phyloP scores from a whole-genome alignment of 2,113 vertebrate genomes.

The Coregonus clupeaformis region DNA sequence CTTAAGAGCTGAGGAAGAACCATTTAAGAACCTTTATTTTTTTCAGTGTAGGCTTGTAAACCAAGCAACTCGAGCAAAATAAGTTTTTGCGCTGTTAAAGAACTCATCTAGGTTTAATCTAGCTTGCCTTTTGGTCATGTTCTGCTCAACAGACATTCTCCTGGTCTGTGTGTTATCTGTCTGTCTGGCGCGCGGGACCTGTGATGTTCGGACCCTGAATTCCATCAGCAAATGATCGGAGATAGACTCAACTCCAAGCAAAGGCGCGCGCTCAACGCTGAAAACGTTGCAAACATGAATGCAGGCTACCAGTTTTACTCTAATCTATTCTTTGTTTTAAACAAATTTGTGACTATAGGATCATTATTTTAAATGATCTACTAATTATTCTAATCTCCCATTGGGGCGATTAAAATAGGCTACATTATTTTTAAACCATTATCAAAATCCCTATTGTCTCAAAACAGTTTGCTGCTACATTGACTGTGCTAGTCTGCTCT shows the following conservation, averaged over 20 bases:
- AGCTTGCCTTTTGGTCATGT: constrained; percentile 23
- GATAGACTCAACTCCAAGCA: neutral
- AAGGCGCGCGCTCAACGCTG: too few species aligned
- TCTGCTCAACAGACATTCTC: constrained; percentile 22
- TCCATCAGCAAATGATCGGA: constrained; percentile 43
- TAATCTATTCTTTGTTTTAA: too few species aligned
- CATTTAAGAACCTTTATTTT: neutral
- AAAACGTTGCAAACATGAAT: too few species aligned
- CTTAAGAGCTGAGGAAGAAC: neutral
- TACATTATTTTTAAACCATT: too few species aligned
- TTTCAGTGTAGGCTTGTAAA: neutral
- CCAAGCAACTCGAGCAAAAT: neutral
- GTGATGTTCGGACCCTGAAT: constrained; percentile 31
- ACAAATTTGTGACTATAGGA: neutral
- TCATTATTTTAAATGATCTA: neutral
- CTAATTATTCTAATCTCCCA: neutral
- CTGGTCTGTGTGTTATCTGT: constrained; percentile 21
- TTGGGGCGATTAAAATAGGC: too few species aligned
- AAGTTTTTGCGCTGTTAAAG: neutral
- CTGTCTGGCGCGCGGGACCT: constrained; percentile 30
- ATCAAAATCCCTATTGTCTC: too few species aligned
- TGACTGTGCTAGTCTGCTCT: constrained; percentile 32
- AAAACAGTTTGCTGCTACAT: too few species aligned
- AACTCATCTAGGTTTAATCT: constrained; percentile 23
- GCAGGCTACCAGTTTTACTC: neutral